Conservation (phyloP, 1,140 invertebrate species). For the Cryptotermes secundus region DNA sequence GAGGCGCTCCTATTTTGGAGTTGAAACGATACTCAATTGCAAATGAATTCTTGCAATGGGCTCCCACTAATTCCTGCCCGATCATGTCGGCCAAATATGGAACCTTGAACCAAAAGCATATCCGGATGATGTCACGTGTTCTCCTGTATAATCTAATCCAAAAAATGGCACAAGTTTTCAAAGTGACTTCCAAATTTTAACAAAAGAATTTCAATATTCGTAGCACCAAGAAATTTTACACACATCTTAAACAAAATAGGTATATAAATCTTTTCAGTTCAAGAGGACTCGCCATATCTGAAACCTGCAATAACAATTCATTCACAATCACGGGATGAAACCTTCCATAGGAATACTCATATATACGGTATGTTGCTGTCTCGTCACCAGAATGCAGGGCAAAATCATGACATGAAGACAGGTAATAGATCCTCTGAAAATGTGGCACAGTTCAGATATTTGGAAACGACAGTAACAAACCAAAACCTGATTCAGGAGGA, state of each 20-base stretch:
- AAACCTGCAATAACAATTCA: no score
- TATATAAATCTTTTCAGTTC: no score
- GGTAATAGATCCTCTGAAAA: neutral
- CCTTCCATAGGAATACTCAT: no score
- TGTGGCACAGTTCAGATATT: neutral
- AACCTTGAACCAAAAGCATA: neutral
- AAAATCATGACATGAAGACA: neutral
- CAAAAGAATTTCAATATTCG: no score
- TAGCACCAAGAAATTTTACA: no score
- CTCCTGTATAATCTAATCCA: neutral
- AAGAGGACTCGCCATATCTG: no score
- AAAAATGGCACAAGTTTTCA: neutral
- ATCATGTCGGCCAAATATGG: neutral
- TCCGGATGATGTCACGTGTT: neutral
- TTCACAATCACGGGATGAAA: no score
- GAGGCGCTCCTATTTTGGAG: neutral
- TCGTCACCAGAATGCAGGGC: neutral
- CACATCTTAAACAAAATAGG: no score
- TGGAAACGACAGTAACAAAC: neutral
- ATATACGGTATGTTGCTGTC: no score
- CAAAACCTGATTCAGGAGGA: no score
- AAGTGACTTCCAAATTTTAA: no score
- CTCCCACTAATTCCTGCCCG: neutral
- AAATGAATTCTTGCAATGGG: neutral
- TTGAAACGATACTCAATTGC: neutral